Base-by-base conservation (phyloP, 2,888 invertebrate genomes). In the Erebia aethiops region DNA sequence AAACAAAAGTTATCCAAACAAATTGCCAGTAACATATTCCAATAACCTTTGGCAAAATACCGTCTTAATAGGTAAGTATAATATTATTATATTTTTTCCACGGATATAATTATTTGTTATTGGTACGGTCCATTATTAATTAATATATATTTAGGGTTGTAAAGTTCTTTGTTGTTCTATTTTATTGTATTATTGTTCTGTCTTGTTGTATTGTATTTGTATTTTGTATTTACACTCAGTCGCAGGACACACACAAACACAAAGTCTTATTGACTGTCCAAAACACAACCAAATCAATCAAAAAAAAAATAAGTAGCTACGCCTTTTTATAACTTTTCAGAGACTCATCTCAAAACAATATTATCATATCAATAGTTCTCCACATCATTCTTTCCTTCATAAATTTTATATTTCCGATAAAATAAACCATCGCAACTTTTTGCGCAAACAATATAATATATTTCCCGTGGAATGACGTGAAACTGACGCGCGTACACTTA, bases 401-500 rank as follows among this genome's bases (percentile, higher is more conserved):
- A 21, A 26, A 51, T 26, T 46, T 26, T 35, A 35, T 64, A 26
- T 64, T 57, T 49, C 57, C 21, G 49, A 57, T 66, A 66, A 57
- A 57, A 66, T 66, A 66, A 66, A 66, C 58, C 70, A 56, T 67
- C 49, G 18, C 16, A 52, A 16, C 5, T 71, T 71, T 64, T 67
- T 63, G 61, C 61, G 46, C 62, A 58, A 70, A 67, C 52, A 54
- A 13, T 72, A 63, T 54, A 58, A 57, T 57, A 66, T n/a, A 66
- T 66, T 60, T 61, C 14, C 69, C 54, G 67, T 57, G 58, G 70
- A 64, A 54, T 69, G 73, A 76, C 70, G 73, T 74, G 67, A 64
- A 73, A 65, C 41, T 76, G 76, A 76, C 74, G 71, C 67, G 67
- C 69, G 65, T 60, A 64, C 66, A 18, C 46, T 71, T 74, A 73